Evolutionary conservation across 2,888 invertebrate species (phyloP).

Genomic region (Drosophila pseudotakahashii): DNA sequence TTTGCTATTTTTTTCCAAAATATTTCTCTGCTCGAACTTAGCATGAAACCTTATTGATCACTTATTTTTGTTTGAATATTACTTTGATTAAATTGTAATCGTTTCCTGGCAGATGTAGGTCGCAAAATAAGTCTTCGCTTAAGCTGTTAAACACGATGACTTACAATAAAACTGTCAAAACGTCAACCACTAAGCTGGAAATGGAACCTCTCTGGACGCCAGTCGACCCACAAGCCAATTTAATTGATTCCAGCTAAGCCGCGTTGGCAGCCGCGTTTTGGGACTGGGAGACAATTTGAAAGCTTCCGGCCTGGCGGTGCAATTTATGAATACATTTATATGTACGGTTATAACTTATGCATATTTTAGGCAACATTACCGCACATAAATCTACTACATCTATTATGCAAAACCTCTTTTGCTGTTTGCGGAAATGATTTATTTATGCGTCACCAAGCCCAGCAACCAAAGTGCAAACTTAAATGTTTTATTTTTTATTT

Average conservation of each 20-base stretch:
- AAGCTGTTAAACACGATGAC: slow-evolving; percentile 10
- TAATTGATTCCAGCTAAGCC: slow-evolving; percentile 69
- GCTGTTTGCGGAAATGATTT: slow-evolving; percentile 32
- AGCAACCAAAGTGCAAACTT: slow-evolving; percentile 3
- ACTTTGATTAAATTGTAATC: slow-evolving; percentile 12
- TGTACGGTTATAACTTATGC: slow-evolving; percentile 15
- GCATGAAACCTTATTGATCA: not conserved
- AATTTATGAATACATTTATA: slow-evolving; percentile 15
- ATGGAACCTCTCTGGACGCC: slow-evolving; percentile 11
- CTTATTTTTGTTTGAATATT: not conserved
- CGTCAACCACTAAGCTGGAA: slow-evolving; percentile 59
- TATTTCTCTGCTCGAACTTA: not conserved
- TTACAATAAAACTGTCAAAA: slow-evolving; percentile 71
- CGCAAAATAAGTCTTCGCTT: slow-evolving; percentile 13
- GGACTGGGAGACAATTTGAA: slow-evolving; percentile 26
- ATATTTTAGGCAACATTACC: slow-evolving; percentile 32
- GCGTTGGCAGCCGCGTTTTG: slow-evolving; percentile 47
- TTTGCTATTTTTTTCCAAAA: too few relatives aligned
- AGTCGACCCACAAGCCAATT: slow-evolving; percentile 51
- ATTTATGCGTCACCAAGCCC: slow-evolving; percentile 20
- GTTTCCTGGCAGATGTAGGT: slow-evolving; percentile 1
- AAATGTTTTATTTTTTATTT: slow-evolving; percentile 4
- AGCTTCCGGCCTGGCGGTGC: slow-evolving; percentile 20
- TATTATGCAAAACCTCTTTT: slow-evolving; percentile 38
- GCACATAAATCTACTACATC: slow-evolving; percentile 42